These are phyloP conservation scores for Craterocephalus amniculus DNA, from an alignment of 2,797 vertebrate species.

Conservation along the genomic window DNA sequence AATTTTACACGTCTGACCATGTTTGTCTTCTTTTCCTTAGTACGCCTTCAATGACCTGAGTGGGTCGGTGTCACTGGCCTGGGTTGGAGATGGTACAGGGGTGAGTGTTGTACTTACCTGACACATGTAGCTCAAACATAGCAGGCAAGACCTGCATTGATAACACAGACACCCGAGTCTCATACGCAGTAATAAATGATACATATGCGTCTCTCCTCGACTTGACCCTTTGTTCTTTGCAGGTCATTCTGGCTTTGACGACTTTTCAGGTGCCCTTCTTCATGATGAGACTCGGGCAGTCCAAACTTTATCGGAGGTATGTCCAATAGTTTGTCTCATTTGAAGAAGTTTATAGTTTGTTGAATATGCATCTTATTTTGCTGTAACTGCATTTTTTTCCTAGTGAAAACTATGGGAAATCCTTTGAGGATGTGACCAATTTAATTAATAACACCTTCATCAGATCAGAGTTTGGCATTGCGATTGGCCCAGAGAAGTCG, in stretches of 20 bases:
- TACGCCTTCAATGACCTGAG: constrained; percentile 89
- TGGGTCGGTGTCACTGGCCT: constrained; percentile 91
- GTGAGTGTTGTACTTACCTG: constrained; percentile 80
- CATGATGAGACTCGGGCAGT: constrained; percentile 89
- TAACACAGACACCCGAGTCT: no score
- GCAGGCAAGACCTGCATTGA: not conserved
- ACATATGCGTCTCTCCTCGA: constrained; percentile 14
- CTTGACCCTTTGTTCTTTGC: constrained; percentile 40
- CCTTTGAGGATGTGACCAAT: constrained; percentile 88
- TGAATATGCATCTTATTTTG: constrained; percentile 37
- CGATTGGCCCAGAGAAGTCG: constrained; percentile 90
- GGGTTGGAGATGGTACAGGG: constrained; percentile 94
- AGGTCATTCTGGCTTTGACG: constrained; percentile 93
- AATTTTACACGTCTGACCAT: not conserved
- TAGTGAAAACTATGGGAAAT: constrained; percentile 94
- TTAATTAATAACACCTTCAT: constrained; percentile 96
- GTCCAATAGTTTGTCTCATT: not conserved
- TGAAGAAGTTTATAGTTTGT: not conserved
- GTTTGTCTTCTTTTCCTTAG: constrained; percentile 66
- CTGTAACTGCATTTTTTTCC: constrained; percentile 29
- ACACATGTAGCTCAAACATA: constrained; percentile 3
- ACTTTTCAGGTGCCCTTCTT: constrained; percentile 93
- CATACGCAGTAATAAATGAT: constrained; percentile 26
- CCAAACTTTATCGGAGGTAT: constrained; percentile 94
- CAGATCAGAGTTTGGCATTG: constrained; percentile 91